phyloP scores from a whole-genome alignment of 2,113 vertebrate species.

The Corydoras sp. region DNA sequence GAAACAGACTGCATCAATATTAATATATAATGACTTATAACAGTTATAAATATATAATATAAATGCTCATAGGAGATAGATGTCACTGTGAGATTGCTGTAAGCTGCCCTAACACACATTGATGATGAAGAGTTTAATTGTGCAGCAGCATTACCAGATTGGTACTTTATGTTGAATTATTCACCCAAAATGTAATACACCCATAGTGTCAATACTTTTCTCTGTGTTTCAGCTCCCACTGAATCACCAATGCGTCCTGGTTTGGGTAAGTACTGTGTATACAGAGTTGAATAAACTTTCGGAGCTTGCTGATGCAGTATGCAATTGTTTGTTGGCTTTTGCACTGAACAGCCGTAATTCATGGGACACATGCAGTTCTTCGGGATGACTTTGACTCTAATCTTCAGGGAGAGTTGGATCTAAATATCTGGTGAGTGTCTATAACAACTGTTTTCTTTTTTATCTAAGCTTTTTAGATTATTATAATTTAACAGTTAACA shows the following conservation, averaged over 20 bases:
- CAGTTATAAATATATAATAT: too few relatives aligned
- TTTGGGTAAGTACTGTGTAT: slow-evolving; percentile 78
- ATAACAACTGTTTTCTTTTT: too few relatives aligned
- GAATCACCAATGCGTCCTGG: slow-evolving; percentile 81
- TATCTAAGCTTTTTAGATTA: too few relatives aligned
- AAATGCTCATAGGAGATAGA: too few relatives aligned
- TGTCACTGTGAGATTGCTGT: too few relatives aligned
- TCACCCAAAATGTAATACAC: neutral
- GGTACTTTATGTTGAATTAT: too few relatives aligned
- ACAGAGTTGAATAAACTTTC: slow-evolving; percentile 44
- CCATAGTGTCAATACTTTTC: neutral
- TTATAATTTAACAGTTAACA: too few relatives aligned
- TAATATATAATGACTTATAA: too few relatives aligned
- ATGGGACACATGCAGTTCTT: slow-evolving; percentile 83
- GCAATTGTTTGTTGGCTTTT: slow-evolving; percentile 24
- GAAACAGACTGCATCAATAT: too few relatives aligned
- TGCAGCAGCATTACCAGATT: too few relatives aligned
- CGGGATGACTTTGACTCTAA: slow-evolving; percentile 95
- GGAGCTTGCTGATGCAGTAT: neutral
- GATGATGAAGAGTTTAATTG: too few relatives aligned
- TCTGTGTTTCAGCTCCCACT: slow-evolving; percentile 76
- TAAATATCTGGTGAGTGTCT: slow-evolving; percentile 80
- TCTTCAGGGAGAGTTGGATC: slow-evolving; percentile 79
- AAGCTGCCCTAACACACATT: too few relatives aligned
- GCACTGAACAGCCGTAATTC: slow-evolving; percentile 78